Conservation (phyloP, 2,888 invertebrate genomes). For the Tridacna gigas region DNA sequence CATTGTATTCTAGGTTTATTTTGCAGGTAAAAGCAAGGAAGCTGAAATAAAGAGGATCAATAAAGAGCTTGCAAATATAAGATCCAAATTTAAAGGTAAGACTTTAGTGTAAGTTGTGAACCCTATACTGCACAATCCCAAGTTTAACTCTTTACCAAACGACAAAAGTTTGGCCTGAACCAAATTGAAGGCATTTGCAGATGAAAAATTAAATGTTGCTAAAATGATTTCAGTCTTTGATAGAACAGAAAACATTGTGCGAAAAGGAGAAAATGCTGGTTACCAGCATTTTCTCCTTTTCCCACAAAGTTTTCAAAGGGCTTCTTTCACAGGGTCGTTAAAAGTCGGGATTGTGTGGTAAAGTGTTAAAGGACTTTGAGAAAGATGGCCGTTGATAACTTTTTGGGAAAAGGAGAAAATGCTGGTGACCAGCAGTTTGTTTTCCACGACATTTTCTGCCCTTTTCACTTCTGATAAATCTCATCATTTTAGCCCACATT, state of each 20-base stretch:
- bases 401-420: too few species aligned
- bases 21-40: slow-evolving; percentile 98
- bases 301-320: not conserved
- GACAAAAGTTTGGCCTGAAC: not conserved
- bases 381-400: too few species aligned
- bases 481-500: too few species aligned
- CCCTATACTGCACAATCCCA: too few species aligned
- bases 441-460: too few species aligned
- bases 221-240: not conserved
- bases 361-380: not conserved
- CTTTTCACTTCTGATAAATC: too few species aligned
- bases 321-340: not conserved
- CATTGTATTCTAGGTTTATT: not conserved
- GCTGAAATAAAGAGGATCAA: slow-evolving; percentile 99
- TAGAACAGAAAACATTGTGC: not conserved
- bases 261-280: not conserved
- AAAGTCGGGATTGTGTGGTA: not conserved
- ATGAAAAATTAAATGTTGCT: not conserved
- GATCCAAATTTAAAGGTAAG: slow-evolving; percentile 98
- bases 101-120: too few species aligned
- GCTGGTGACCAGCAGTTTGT: too few species aligned
- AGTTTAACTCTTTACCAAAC: not conserved
- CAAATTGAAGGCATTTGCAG: not conserved
- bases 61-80: slow-evolving; percentile 99
- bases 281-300: not conserved